Evolutionary conservation across 1,140 invertebrate species (phyloP), one percentile per base, ranked within the genome.

Genomic region (Drosophila arawakana): DNA sequence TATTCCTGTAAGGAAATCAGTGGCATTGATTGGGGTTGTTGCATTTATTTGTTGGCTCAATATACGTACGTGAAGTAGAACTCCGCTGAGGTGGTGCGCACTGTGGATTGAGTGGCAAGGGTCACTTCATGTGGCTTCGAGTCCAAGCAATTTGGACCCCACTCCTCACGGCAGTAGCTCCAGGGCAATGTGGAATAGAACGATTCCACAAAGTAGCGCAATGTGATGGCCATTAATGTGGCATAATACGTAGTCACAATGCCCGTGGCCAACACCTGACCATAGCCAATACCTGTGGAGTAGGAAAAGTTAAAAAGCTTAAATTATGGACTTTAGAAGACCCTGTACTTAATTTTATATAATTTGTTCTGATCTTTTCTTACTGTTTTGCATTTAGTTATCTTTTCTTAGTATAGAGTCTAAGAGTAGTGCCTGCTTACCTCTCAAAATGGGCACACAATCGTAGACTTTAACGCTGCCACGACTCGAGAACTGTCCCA

Each of bases 171-270:
- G 82, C 95, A 96, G 13, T 91, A 92, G 13, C 94, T 92, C 95
- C 95, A 96, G 2, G 95, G 95, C 39, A 96, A 82, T 49, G 94
- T 93, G 2, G 93, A 79, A 5, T 93, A 93, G 75, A 96, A 95
- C 0, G 95, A 95, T 43, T 93, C 93, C n/a, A 94, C 91, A 63
- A 96, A 94, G 89, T 96, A 97, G 82, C 94, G 96, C 10, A 97
- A 81, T 0, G 96, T 96, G 81, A 96, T 94, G 0, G 95, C 95
- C 94, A 97, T 96, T 57, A 97, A 92, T 1, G 95, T 95, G 79
- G 95, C 96, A 91, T 97, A 97, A 84, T 97, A 97, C n/a, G 94
- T 94, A 15, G 92, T 93, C 18, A 97, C 95, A 49, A 95, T 94
- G 2, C 94, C 93, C 41, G 95, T 95, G 1, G 95, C 95, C 61